Evolutionary conservation across 1,140 invertebrate species (phyloP).

Genomic region (Agraylea sexmaculata): DNA sequence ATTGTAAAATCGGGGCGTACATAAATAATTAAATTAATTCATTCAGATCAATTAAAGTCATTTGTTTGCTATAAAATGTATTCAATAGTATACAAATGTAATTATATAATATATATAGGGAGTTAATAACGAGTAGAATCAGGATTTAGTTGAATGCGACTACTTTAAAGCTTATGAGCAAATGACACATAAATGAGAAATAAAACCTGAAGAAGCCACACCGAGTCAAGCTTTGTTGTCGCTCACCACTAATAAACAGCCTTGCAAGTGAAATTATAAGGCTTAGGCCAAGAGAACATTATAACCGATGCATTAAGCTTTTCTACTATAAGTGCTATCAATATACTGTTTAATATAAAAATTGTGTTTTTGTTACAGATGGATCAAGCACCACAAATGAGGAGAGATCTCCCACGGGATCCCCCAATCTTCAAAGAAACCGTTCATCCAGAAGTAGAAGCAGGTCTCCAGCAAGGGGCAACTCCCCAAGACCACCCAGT

Average conservation of each 20-base stretch:
- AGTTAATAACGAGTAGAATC: no score
- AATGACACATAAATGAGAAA: slow-evolving; percentile 20
- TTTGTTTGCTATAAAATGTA: no score
- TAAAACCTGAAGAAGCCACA: slow-evolving; percentile 14
- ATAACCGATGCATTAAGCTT: background rate
- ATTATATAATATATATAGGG: no score
- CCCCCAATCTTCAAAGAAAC: slow-evolving; percentile 36
- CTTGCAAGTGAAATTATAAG: background rate
- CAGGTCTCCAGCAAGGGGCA: slow-evolving; percentile 32
- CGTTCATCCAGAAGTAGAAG: slow-evolving; percentile 28
- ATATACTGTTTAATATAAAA: background rate
- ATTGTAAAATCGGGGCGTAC: no score
- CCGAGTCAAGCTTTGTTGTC: background rate
- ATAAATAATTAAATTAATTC: no score
- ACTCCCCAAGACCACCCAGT: slow-evolving; percentile 29
- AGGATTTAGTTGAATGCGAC: no score
- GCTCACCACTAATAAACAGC: slow-evolving; percentile 1
- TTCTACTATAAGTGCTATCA: slow-evolving; percentile 1
- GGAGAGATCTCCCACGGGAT: slow-evolving; percentile 46
- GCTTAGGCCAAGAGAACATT: slow-evolving; percentile 3
- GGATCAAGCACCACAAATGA: slow-evolving; percentile 52
- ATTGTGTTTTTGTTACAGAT: slow-evolving; percentile 41
- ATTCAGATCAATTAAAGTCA: no score
- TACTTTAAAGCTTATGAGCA: slow-evolving; percentile 12
- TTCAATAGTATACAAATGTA: no score